phyloP scores from a whole-genome alignment of 2,113 vertebrate genomes.

The Rhynchopsitta pachyrhyncha region DNA sequence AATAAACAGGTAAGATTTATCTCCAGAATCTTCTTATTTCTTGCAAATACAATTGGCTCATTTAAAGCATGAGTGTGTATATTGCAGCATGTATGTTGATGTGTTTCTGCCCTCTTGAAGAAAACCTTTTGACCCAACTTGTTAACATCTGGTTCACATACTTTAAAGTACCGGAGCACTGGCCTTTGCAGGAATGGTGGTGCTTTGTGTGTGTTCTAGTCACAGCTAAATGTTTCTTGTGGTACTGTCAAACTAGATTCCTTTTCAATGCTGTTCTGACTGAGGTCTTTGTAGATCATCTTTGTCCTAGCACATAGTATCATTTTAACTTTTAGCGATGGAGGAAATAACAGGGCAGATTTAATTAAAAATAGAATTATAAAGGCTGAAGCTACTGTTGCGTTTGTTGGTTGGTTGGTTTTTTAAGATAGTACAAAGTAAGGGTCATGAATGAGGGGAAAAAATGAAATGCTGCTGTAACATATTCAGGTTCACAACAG shows the following conservation, averaged over 20 bases:
- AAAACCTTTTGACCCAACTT: background rate
- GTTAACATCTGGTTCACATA: background rate
- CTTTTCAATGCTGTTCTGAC: background rate
- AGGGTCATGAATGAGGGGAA: background rate
- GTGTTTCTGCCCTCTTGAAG: background rate
- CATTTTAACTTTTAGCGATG: background rate
- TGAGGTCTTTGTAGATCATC: background rate
- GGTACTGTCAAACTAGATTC: background rate
- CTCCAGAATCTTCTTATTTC: background rate
- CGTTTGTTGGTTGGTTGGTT: background rate
- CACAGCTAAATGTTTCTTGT: background rate
- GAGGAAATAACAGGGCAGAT: background rate
- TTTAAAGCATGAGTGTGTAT: background rate
- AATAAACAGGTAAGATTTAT: conserved; percentile 91
- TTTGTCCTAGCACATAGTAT: background rate
- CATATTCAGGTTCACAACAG: background rate
- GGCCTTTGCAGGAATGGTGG: background rate
- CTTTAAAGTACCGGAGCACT: background rate
- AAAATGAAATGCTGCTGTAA: background rate
- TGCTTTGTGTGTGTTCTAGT: background rate
- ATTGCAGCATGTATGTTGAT: background rate
- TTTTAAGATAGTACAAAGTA: background rate
- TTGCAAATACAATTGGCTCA: background rate
- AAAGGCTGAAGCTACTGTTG: background rate
- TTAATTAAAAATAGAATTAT: background rate